A percentile compares a stretch with the other conserved stretches of the same genome.
These are phyloP conservation scores for Bellardia bayeri DNA, from an alignment of 2,888 invertebrate species.

Conservation along the genomic window DNA sequence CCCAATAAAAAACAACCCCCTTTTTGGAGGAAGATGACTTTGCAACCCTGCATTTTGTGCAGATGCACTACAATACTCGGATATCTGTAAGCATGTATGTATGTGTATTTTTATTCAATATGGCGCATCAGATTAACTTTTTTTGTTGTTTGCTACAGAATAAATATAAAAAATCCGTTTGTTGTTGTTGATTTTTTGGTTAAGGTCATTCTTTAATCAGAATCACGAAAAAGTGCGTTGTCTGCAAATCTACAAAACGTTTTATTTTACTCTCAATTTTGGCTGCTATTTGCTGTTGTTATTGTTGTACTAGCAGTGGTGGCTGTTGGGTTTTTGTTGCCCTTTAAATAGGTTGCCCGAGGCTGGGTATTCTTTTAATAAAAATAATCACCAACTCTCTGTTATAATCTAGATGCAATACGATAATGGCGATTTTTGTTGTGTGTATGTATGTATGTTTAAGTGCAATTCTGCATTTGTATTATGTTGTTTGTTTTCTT, in stretches of 20 bases:
- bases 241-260: conserved; percentile 50
- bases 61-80: conserved; percentile 46
- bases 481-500: conserved; percentile 33
- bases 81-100: conserved; percentile 4
- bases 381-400: conserved; percentile 47
- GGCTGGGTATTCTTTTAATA: conserved; percentile 40
- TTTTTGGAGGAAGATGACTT: conserved; percentile 41
- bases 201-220: conserved; percentile 69
- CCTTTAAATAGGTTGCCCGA: conserved; percentile 31
- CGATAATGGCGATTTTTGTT: conserved; percentile 13
- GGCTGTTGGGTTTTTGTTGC: neutral
- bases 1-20: conserved; percentile 58
- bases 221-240: conserved; percentile 42
- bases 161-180: neutral
- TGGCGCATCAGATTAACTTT: conserved; percentile 76
- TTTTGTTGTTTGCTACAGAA: conserved; percentile 21
- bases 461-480: neutral
- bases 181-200: conserved; percentile 17
- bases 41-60: conserved; percentile 68
- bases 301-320: neutral
- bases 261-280: conserved; percentile 45
- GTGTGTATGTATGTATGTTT: neutral
- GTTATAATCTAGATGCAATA: conserved; percentile 21
- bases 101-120: conserved; percentile 74
- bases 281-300: neutral